phyloP scores from a whole-genome alignment of 2,113 vertebrate species.

The Pachycephala philippinensis region DNA sequence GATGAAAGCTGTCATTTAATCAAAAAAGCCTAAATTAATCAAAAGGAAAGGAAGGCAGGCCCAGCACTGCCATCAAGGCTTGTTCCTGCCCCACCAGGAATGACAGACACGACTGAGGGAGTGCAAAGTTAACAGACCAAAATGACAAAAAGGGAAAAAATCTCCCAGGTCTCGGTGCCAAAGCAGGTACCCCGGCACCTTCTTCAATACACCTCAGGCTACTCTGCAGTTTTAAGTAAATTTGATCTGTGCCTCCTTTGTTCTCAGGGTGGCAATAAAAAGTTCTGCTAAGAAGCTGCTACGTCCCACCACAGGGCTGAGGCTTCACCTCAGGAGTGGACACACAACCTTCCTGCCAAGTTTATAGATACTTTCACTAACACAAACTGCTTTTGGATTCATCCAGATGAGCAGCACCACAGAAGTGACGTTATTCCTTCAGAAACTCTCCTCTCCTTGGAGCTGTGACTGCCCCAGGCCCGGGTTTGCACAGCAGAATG shows the following conservation, averaged over 20 bases:
- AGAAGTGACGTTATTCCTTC: background rate
- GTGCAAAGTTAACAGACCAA: background rate
- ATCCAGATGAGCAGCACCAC: fast-evolving
- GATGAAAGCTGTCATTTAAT: conserved; percentile 72
- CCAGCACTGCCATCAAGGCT: background rate
- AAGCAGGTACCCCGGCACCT: background rate
- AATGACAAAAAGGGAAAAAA: background rate
- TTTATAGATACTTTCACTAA: background rate
- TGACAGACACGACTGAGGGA: background rate
- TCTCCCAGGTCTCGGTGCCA: background rate
- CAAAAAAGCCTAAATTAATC: conserved; percentile 66
- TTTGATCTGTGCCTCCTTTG: background rate
- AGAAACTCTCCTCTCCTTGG: background rate
- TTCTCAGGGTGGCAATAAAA: background rate
- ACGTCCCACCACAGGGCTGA: background rate
- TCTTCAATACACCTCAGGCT: background rate
- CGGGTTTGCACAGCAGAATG: background rate
- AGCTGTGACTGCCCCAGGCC: background rate
- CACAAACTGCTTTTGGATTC: background rate
- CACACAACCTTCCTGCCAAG: background rate
- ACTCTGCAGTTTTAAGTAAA: background rate
- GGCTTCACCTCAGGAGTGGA: background rate
- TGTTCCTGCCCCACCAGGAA: background rate
- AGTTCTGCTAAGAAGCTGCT: background rate
- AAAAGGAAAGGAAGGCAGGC: conserved; percentile 9